Conservation (phyloP, 2,113 vertebrate genomes). For the Jacana jacana region DNA sequence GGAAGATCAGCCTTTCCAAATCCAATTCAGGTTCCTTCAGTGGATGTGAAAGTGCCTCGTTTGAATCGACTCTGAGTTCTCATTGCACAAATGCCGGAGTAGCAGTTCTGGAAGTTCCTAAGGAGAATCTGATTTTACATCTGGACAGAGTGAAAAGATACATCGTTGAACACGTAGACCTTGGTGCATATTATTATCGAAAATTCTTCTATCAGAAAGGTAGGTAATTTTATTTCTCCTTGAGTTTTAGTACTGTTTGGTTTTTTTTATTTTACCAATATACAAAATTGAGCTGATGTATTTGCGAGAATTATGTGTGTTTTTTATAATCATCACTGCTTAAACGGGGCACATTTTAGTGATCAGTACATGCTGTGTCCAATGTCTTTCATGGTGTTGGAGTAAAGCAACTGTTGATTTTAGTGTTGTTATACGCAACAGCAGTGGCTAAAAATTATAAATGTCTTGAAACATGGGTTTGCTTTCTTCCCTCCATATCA, state of each 20-base stretch:
- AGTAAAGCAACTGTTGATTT: background rate
- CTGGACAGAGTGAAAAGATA: conserved; percentile 90
- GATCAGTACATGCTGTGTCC: background rate
- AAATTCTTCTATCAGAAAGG: conserved; percentile 94
- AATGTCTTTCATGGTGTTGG: background rate
- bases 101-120: conserved; percentile 91
- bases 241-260: background rate
- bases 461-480: background rate
- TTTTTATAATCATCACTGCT: background rate
- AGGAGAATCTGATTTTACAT: conserved; percentile 85
- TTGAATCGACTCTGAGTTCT: conserved; percentile 87
- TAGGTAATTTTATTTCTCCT: conserved; percentile 61
- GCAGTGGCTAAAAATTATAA: background rate
- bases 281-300: background rate
- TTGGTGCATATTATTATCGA: conserved; percentile 92
- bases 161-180: conserved; percentile 92
- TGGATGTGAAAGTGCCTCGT: conserved; percentile 84
- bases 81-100: conserved; percentile 95
- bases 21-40: conserved; percentile 86
- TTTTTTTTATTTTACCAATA: background rate
- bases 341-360: background rate
- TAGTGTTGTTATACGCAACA: background rate
- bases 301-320: background rate
- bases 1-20: conserved; percentile 87
- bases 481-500: background rate